phyloP scores from a whole-genome alignment of 1,140 invertebrate genomes.

The Maniola jurtina region DNA sequence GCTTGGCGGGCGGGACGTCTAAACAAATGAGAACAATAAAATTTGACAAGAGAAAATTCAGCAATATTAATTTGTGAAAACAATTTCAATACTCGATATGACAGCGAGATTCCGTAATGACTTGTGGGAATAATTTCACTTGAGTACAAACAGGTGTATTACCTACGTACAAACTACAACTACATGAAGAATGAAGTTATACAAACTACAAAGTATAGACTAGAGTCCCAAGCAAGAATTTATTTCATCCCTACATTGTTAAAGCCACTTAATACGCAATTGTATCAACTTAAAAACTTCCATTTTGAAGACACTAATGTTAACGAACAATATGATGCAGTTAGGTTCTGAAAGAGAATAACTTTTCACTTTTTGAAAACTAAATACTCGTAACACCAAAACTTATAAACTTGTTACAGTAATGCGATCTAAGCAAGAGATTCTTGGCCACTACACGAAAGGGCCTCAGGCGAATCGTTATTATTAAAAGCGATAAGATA shows the following conservation, averaged over 20 bases:
- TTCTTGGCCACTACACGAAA: slow-evolving; percentile 40
- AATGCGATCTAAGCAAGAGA: slow-evolving; percentile 16
- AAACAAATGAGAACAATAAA: slow-evolving; percentile 45
- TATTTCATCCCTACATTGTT: no score
- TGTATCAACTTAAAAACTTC: no score
- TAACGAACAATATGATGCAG: background rate
- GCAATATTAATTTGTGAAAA: slow-evolving; percentile 4
- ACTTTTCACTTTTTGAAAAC: background rate
- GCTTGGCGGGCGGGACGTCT: slow-evolving; percentile 33
- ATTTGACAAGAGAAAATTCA: slow-evolving; percentile 47
- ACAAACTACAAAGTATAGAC: no score
- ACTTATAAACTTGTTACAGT: background rate
- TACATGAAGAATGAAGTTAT: no score
- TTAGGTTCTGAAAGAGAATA: no score
- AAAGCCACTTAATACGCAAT: no score
- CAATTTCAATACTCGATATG: slow-evolving; percentile 5
- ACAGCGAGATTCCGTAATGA: background rate
- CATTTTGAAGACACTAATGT: background rate
- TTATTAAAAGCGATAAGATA: slow-evolving; percentile 67
- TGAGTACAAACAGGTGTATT: background rate
- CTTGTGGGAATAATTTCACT: background rate
- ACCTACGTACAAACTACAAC: background rate
- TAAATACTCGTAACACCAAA: background rate
- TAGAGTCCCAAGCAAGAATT: no score
- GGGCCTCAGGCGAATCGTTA: slow-evolving; percentile 44